Evolutionary conservation across 2,888 invertebrate species (phyloP).

Genomic region (Euphydryas editha): DNA sequence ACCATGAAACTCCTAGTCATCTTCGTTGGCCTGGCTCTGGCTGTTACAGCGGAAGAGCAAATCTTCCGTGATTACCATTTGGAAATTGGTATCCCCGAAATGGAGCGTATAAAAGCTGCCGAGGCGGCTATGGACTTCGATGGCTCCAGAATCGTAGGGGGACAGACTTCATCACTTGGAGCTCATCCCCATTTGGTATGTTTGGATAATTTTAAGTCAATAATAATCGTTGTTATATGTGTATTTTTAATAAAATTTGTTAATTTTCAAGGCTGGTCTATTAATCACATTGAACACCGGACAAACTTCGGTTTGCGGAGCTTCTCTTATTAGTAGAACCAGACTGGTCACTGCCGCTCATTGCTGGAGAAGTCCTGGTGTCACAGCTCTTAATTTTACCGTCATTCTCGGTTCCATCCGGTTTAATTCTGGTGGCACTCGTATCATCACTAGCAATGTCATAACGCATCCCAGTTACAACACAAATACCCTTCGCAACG

Average conservation of each 20-base stretch:
- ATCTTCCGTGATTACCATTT: conserved; percentile 51
- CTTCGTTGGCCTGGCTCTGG: conserved; percentile 32
- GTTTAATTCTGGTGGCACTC: conserved; percentile 47
- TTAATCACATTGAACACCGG: conserved; percentile 46
- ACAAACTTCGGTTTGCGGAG: conserved; percentile 50
- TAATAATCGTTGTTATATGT: not conserved
- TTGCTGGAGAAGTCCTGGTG: too few relatives aligned
- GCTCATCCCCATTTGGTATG: conserved; percentile 47
- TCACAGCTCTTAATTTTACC: too few relatives aligned
- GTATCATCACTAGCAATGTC: conserved; percentile 46
- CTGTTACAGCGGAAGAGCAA: conserved; percentile 40
- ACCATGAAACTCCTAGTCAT: conserved; percentile 40
- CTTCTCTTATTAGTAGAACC: conserved; percentile 48
- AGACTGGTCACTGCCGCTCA: conserved; percentile 51
- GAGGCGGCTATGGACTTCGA: conserved; percentile 49
- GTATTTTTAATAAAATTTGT: not conserved
- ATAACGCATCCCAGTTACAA: conserved; percentile 48
- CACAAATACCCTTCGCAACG: conserved; percentile 45
- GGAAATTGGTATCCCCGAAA: conserved; percentile 51
- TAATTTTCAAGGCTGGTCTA: conserved; percentile 48
- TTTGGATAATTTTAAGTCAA: not conserved
- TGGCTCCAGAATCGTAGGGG: conserved; percentile 54
- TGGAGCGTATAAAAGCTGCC: conserved; percentile 46
- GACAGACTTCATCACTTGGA: conserved; percentile 43
- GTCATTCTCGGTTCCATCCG: conserved; percentile 48